Evolutionary conservation across 2,797 vertebrate genomes (phyloP), one percentile per base, ranked within the genome.

Genomic region (Coregonus sp.): DNA sequence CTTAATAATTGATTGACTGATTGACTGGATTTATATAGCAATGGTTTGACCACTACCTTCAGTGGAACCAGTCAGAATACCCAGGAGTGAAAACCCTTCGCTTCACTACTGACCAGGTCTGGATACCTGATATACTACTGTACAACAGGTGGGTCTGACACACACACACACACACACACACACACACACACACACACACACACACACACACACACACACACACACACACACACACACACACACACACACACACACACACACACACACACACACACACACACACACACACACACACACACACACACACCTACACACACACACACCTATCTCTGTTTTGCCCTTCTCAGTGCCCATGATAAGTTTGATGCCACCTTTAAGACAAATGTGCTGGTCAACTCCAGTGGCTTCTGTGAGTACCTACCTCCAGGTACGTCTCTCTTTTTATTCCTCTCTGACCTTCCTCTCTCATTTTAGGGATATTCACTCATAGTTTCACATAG

Each of bases 21-120:
- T 37, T 37, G 35, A 65, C 31, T 71, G 11, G 20, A 76, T 86
- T 83, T 77, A 67, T 83, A 70, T 87, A 96, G 95, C 92, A 93
- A 77, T 96, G 95, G 95, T 94, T 94, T 40, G 95, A 96, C 75
- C 93, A 95, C 87, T 95, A 96, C 83, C 91, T 95, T 51, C 92
- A 94, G 86, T 95, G 95, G 95, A 95, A 95, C 86, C 94, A 95
- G 80, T 94, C 94, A 0, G 94, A 95, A 66, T 95, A 94, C 79
- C 95, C 95, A 3, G 95, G 94, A 20, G 94, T 96, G 2, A 95
- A 95, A 76, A 95, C 94, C 84, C 92, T 96, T 2, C 91, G 95
- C 75, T 96, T 96, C 83, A 92, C 90, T 54, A 77, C 94, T 0
- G 93, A 95, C 68, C 95, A 96, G 85, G 88, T 96, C 69, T 96